Evolutionary conservation across 2,113 vertebrate species (phyloP).

Genomic region (Rhinoptilus africanus): DNA sequence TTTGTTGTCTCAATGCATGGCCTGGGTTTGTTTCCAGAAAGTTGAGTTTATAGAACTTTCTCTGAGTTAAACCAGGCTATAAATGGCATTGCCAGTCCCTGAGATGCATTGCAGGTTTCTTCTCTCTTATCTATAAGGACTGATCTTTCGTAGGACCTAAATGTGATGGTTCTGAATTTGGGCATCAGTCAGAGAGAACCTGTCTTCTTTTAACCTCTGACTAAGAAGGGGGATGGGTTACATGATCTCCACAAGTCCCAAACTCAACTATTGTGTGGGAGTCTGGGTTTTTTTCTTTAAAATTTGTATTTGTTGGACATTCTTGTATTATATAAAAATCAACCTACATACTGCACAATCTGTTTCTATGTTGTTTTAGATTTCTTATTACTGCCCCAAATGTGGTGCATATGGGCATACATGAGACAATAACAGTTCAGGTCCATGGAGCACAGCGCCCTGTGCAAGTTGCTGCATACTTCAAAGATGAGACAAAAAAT

Average conservation of each 20-base stretch:
- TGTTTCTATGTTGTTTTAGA: conserved; percentile 33
- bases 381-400: conserved; percentile 73
- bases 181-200: neutral
- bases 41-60: neutral
- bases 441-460: conserved; percentile 40
- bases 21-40: neutral
- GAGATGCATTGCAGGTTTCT: neutral
- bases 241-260: neutral
- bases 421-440: conserved; percentile 67
- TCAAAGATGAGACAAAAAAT: neutral
- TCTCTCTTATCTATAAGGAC: neutral
- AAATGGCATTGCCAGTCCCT: neutral
- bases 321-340: neutral
- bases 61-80: neutral
- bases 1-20: neutral
- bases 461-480: conserved; percentile 30
- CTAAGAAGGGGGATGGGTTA: accelerated
- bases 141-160: neutral
- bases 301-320: neutral
- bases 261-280: neutral
- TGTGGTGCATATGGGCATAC: conserved; percentile 59
- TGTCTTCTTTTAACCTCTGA: neutral
- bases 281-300: neutral
- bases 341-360: neutral
- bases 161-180: neutral